Percentiles rank a stretch among this genome's conserved stretches.
Evolutionary conservation across 2,888 invertebrate species (phyloP).

Genomic region (Laspeyria flexula): DNA sequence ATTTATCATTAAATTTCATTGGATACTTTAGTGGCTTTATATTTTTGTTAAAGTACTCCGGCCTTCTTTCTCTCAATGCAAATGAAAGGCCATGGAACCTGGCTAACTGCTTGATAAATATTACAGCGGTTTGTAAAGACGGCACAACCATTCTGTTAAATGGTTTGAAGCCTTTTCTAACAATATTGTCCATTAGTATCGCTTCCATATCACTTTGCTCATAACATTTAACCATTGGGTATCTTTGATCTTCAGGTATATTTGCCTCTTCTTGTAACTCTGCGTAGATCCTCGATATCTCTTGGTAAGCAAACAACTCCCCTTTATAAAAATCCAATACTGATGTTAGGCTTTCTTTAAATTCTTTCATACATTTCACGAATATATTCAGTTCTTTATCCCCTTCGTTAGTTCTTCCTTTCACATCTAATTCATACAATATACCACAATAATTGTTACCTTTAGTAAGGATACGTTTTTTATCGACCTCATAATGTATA

Average conservation of each 20-base stretch:
- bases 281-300: constrained; percentile 51
- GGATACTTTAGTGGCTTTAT: constrained; percentile 41
- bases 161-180: constrained; percentile 55
- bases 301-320: constrained; percentile 57
- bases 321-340: constrained; percentile 50
- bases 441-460: too few relatives aligned
- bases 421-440: too few relatives aligned
- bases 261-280: constrained; percentile 55
- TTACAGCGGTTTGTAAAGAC: constrained; percentile 56
- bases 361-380: too few relatives aligned
- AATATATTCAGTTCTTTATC: too few relatives aligned
- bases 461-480: too few relatives aligned
- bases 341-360: too few relatives aligned
- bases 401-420: too few relatives aligned
- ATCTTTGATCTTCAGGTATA: constrained; percentile 54
- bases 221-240: constrained; percentile 52
- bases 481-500: too few relatives aligned
- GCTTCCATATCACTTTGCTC: constrained; percentile 49
- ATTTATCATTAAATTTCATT: constrained; percentile 46
- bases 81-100: constrained; percentile 65
- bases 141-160: constrained; percentile 53
- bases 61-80: constrained; percentile 48
- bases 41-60: constrained; percentile 52
- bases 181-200: constrained; percentile 62
- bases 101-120: constrained; percentile 58